These are phyloP conservation scores for Romanogobio albipinnatus DNA, from an alignment of 2,113 vertebrate species.

Conservation along the genomic window DNA sequence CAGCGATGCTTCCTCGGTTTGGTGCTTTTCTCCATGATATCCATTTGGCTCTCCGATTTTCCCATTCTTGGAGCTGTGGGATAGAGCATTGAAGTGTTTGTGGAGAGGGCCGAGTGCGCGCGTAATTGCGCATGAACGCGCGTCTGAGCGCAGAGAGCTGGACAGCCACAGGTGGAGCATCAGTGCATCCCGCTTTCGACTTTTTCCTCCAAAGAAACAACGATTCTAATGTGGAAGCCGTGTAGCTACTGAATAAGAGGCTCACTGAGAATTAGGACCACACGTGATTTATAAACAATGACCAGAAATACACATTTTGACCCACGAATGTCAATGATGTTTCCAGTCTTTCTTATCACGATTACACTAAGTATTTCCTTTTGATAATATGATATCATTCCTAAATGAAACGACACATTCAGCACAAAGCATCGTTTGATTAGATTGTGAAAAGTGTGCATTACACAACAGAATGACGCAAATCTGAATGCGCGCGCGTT, in stretches of 20 bases:
- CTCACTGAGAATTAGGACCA: not conserved
- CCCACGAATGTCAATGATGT: not conserved
- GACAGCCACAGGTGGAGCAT: not conserved
- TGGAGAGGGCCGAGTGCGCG: not conserved
- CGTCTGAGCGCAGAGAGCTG: not conserved
- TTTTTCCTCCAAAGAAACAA: not conserved
- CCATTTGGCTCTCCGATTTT: constrained; percentile 90
- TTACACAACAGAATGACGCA: not conserved
- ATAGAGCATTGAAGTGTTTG: constrained; percentile 4
- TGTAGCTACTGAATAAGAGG: not conserved
- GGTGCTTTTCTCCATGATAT: constrained; percentile 87
- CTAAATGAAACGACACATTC: not conserved
- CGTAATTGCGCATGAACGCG: not conserved
- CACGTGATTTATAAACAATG: not conserved
- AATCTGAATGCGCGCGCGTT: not conserved
- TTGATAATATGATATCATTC: not conserved
- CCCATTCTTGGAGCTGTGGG: constrained; percentile 81
- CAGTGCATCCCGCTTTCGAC: not conserved
- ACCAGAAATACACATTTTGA: not conserved
- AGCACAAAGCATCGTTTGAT: not conserved
- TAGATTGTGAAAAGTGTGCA: not conserved
- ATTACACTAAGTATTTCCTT: not conserved
- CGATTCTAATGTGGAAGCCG: not conserved
- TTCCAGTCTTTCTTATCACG: not conserved
- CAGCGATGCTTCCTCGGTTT: constrained; percentile 79